Conservation (phyloP, 2,113 vertebrate genomes). For the Motacilla tschutschensis region DNA sequence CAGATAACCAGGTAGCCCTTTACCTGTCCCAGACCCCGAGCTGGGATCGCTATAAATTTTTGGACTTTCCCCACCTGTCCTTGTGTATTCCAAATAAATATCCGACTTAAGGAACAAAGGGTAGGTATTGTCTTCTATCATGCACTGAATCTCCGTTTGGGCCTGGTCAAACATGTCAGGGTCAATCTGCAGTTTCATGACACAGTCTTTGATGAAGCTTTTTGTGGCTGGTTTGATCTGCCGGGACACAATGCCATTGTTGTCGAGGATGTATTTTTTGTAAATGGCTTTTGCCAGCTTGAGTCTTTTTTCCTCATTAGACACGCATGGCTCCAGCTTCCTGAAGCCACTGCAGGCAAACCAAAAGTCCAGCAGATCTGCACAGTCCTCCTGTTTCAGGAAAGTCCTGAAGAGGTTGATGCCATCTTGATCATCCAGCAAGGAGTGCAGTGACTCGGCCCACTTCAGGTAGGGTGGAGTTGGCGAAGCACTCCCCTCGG, state of each 20-base stretch:
- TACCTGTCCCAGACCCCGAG: conserved; percentile 83
- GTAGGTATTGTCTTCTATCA: conserved; percentile 96
- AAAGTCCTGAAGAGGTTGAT: conserved; percentile 93
- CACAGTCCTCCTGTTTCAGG: conserved; percentile 91
- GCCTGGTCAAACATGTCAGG: conserved; percentile 97
- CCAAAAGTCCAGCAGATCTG: conserved; percentile 96
- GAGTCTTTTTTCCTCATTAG: conserved; percentile 90
- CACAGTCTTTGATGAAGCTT: conserved; percentile 95
- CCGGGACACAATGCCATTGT: conserved; percentile 88
- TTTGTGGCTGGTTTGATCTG: conserved; percentile 95
- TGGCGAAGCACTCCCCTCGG: conserved; percentile 94
- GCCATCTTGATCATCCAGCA: conserved; percentile 95
- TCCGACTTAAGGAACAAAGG: conserved; percentile 95
- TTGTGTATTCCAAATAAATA: conserved; percentile 94
- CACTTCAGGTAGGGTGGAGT: conserved; percentile 96
- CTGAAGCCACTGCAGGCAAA: conserved; percentile 96
- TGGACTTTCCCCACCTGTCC: conserved; percentile 91
- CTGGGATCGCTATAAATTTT: conserved; percentile 86
- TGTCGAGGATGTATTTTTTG: conserved; percentile 93
- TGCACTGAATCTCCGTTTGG: conserved; percentile 91
- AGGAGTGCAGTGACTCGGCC: conserved; percentile 94
- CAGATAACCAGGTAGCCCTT: conserved; percentile 83
- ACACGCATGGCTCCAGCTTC: conserved; percentile 83
- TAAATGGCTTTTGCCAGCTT: conserved; percentile 95
- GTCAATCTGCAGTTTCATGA: conserved; percentile 88